Evolutionary conservation across 2,888 invertebrate genomes (phyloP), one percentile per base, ranked within the genome.

Genomic region (Thymelicus acteon): DNA sequence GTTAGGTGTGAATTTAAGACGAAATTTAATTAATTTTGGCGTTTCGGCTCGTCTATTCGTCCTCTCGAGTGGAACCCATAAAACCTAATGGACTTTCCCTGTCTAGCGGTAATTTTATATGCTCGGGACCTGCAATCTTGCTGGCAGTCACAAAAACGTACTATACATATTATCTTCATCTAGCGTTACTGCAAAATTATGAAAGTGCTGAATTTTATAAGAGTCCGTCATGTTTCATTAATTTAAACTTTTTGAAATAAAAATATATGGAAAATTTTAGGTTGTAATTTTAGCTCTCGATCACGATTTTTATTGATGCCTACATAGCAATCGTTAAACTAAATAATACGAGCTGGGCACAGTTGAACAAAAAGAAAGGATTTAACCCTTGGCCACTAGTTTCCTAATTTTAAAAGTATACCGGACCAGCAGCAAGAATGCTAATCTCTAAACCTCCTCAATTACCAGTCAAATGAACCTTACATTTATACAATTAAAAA

Each of bases 71-170:
- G 82, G 80, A 85, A 85, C 85, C 89, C 89, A 89, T 91, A 91
- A 91, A 92, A 91, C 91, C 87, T 92, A 92, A 92, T 92, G 92
- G 92, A 92, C 87, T 92, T 92, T 92, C 87, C 81, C 85, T 92
- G 92, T 92, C 89, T 88, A 84, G 87, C 85, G 87, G 89, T 90
- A 88, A 90, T 91, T 88, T 86, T 85, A 85, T 83, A 86, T 84
- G 85, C 85, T 84, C 82, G 80, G 80, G 80, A 80, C 82, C 80
- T 85, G 85, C 85, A 82, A 84, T 90, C 86, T 86, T 84, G 80
- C 82, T 83, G 76, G 78, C 80, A 83, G 83, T 84, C 81, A 80
- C 79, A 81, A 82, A 84, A 81, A 82, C 79, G 79, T 77, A n/a
- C n/a, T n/a, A 79, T 81, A 79, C 78, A 75, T 57, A 62, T 68